phyloP scores from a whole-genome alignment of 2,113 vertebrate species.

The Catharus minimus region DNA sequence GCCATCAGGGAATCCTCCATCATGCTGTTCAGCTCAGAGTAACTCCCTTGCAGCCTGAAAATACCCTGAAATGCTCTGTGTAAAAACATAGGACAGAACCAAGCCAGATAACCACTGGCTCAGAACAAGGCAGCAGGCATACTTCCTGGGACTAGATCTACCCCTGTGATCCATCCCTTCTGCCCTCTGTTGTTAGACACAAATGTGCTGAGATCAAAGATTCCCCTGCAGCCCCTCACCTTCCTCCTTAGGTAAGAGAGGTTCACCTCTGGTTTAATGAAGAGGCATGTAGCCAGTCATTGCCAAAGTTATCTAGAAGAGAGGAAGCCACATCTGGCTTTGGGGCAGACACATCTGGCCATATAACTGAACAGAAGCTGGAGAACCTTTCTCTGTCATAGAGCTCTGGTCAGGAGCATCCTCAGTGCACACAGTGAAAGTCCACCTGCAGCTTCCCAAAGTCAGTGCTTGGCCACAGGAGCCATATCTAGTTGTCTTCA shows the following conservation, averaged over 20 bases:
- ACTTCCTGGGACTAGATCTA: neutral
- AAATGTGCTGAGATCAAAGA: fast-evolving
- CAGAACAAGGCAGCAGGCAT: neutral
- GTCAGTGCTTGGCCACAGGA: neutral
- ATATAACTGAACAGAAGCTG: neutral
- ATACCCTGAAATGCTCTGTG: neutral
- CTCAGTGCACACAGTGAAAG: neutral
- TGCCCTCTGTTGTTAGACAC: neutral
- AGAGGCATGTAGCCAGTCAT: neutral
- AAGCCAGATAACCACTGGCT: neutral
- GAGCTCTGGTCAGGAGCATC: neutral
- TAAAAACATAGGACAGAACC: neutral
- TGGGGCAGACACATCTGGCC: neutral
- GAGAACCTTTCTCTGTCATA: neutral
- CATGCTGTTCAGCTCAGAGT: neutral
- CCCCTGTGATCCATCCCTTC: neutral
- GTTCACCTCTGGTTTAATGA: neutral
- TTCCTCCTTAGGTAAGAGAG: neutral
- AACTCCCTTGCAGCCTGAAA: neutral
- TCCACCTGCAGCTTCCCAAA: neutral
- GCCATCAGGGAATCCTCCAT: neutral
- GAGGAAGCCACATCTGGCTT: neutral
- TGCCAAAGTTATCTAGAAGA: neutral
- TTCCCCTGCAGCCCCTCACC: neutral
- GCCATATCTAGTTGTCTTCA: neutral